These are phyloP conservation scores for Rhamphomyia laevipes DNA, from an alignment of 2,888 invertebrate species.

Conservation along the genomic window DNA sequence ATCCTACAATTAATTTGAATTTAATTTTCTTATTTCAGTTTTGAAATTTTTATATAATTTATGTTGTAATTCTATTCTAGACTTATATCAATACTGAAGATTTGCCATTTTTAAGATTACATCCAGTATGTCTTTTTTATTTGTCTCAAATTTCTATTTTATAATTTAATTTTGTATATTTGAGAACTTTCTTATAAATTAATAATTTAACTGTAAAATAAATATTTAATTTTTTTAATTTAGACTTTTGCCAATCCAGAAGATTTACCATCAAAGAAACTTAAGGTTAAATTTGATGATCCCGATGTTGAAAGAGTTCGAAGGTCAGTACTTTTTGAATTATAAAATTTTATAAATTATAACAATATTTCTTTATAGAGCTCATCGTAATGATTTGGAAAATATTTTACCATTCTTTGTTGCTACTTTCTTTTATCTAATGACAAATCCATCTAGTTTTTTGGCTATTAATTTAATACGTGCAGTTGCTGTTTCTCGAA, in stretches of 20 bases:
- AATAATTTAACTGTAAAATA: too few relatives aligned
- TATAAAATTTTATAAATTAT: background rate
- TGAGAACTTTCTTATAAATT: too few relatives aligned
- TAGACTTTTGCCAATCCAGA: constrained; percentile 47
- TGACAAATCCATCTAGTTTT: constrained; percentile 39
- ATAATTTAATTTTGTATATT: too few relatives aligned
- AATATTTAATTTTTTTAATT: constrained; percentile 9
- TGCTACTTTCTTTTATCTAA: constrained; percentile 40
- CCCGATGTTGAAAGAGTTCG: constrained; percentile 41
- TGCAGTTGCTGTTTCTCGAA: constrained; percentile 39
- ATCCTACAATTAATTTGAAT: too few relatives aligned
- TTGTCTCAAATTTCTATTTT: too few relatives aligned
- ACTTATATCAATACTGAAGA: constrained; percentile 42
- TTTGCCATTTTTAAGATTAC: constrained; percentile 4
- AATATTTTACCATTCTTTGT: constrained; percentile 46
- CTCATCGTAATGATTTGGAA: constrained; percentile 49
- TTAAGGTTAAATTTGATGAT: constrained; percentile 37
- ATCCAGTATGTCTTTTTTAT: too few relatives aligned
- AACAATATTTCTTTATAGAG: constrained; percentile 38
- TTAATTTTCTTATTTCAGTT: too few relatives aligned
- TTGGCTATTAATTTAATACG: constrained; percentile 43
- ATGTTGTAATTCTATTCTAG: constrained; percentile 24
- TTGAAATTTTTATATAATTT: too few relatives aligned
- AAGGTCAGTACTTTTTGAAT: constrained; percentile 10
- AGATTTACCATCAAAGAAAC: constrained; percentile 34